phyloP scores from a whole-genome alignment of 92 coral and sea anemone genomes.

The Epizoanthus ramosus region DNA sequence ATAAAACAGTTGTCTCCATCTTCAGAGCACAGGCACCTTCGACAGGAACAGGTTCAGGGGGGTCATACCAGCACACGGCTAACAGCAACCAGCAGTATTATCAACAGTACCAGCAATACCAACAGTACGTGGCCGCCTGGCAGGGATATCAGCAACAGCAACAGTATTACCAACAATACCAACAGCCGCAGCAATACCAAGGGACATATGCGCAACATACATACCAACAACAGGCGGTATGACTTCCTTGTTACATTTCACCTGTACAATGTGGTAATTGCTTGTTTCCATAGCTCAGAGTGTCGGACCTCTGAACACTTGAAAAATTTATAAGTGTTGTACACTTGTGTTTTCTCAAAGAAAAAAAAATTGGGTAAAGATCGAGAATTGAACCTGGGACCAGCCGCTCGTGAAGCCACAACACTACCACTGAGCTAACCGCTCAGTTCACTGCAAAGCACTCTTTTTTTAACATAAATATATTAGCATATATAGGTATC shows the following conservation, averaged over 20 bases:
- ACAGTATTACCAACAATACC: constrained; percentile 68
- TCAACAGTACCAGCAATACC: constrained; percentile 97
- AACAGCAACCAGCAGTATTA: constrained; percentile 73
- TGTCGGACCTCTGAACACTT: too few species aligned
- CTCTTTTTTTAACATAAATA: too few species aligned
- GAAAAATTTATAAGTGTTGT: too few species aligned
- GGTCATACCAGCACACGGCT: constrained; percentile 36
- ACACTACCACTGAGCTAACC: too few species aligned
- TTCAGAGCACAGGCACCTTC: constrained; percentile 69
- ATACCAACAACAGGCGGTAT: constrained; percentile 59
- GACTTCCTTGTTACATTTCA: constrained; percentile 7
- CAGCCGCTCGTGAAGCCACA: too few species aligned
- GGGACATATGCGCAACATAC: constrained; percentile 59
- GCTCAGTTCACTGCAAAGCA: too few species aligned
- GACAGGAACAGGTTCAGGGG: constrained; percentile 32
- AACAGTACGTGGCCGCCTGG: constrained; percentile 97
- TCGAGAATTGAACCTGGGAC: too few species aligned
- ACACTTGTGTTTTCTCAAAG: too few species aligned
- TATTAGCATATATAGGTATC: too few species aligned
- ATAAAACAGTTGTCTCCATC: not conserved
- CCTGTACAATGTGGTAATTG: too few species aligned
- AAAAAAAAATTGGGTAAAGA: too few species aligned
- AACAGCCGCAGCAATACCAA: constrained; percentile 57
- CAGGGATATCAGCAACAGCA: constrained; percentile 94
- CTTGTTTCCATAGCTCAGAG: too few species aligned